phyloP scores from a whole-genome alignment of 1,140 invertebrate genomes.

The Ladona fulva region DNA sequence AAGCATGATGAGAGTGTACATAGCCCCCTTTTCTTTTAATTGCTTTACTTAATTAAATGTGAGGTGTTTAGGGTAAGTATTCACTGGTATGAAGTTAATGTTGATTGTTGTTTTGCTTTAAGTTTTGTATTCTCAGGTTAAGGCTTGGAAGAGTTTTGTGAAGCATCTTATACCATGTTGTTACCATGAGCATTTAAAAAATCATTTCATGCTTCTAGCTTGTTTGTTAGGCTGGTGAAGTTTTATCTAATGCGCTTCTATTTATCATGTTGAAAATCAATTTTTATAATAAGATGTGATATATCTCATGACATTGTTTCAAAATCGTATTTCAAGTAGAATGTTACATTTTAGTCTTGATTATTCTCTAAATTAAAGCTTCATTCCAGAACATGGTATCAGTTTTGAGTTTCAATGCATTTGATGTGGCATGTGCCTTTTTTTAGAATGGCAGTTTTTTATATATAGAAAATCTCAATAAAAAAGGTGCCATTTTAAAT shows the following conservation, averaged over 20 bases:
- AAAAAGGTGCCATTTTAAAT: not conserved
- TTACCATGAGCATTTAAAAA: constrained; percentile 3
- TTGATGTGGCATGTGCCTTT: not conserved
- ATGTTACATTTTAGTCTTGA: not conserved
- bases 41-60: not conserved
- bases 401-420: not conserved
- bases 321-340: not conserved
- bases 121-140: not conserved
- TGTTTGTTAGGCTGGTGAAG: constrained; percentile 1
- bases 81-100: not conserved
- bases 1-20: not conserved
- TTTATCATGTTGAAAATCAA: constrained; percentile 3
- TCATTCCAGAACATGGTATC: constrained; percentile 5
- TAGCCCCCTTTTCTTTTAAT: not conserved
- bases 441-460: not conserved
- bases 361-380: not conserved
- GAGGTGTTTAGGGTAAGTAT: not conserved
- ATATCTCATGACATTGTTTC: not conserved
- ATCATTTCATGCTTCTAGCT: not conserved
- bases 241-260: not conserved
- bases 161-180: not conserved
- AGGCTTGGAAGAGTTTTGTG: not conserved
- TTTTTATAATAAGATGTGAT: not conserved
- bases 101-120: not conserved
- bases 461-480: not conserved